Conservation (phyloP, 1,140 invertebrate species). For the Ceratina japonica region DNA sequence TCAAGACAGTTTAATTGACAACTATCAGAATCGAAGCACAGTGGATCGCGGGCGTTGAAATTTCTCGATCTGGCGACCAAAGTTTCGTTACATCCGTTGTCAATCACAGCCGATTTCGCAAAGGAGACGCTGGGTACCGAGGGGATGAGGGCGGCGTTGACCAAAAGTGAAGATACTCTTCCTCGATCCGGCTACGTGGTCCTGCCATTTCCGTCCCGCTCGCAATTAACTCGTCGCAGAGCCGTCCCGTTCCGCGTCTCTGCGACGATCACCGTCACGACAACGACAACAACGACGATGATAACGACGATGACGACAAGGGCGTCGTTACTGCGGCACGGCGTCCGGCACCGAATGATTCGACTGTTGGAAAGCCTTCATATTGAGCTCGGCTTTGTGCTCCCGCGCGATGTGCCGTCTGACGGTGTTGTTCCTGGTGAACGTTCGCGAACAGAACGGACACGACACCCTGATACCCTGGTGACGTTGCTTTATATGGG, state of each 20-base stretch:
- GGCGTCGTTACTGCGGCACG: slow-evolving; percentile 72
- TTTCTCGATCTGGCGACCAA: not conserved
- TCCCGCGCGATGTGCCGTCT: slow-evolving; percentile 92
- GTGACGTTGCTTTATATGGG: slow-evolving; percentile 93
- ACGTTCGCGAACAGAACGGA: slow-evolving; percentile 92
- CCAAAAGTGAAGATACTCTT: slow-evolving; percentile 19
- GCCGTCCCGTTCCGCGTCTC: not conserved
- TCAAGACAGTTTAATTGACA: slow-evolving; percentile 27
- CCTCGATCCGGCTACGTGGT: slow-evolving; percentile 17
- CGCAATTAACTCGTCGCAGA: not conserved
- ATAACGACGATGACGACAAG: slow-evolving; percentile 43
- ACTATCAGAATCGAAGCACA: slow-evolving; percentile 20
- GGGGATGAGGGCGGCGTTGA: slow-evolving; percentile 47
- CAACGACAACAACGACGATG: slow-evolving; percentile 20
- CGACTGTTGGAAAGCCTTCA: slow-evolving; percentile 84
- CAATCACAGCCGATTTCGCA: slow-evolving; percentile 18
- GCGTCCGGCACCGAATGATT: slow-evolving; percentile 76
- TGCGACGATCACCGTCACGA: not conserved
- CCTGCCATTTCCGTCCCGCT: not conserved
- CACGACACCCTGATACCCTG: slow-evolving; percentile 93
- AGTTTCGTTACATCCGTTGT: slow-evolving; percentile 1
- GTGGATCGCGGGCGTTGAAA: slow-evolving; percentile 3
- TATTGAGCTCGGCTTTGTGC: slow-evolving; percentile 87
- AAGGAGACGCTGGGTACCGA: not conserved
- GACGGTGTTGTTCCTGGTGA: slow-evolving; percentile 94